phyloP scores from a whole-genome alignment of 2,888 invertebrate genomes.

The Deilephila porcellus region DNA sequence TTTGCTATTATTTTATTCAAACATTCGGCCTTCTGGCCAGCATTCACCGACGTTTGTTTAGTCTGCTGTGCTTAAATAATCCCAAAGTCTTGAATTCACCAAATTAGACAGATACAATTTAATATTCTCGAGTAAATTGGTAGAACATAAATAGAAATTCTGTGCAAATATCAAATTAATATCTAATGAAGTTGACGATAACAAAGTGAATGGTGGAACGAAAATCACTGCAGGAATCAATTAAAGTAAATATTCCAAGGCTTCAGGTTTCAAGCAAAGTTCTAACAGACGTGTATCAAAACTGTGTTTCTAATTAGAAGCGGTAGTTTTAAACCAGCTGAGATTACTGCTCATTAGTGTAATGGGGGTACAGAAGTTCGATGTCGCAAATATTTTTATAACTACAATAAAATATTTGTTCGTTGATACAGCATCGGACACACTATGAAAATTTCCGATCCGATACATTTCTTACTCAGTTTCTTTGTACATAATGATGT shows the following conservation, averaged over 20 bases:
- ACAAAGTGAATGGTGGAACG: constrained; percentile 22
- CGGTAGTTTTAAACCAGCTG: constrained; percentile 8
- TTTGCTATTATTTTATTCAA: not conserved
- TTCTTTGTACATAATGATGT: too few species aligned
- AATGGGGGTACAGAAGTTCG: not conserved
- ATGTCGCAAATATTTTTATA: not conserved
- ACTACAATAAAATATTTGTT: not conserved
- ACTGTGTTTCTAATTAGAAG: constrained; percentile 18
- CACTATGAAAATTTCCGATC: too few species aligned
- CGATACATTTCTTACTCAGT: too few species aligned
- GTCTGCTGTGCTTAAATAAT: not conserved
- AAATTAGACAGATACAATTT: not conserved
- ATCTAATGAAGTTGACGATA: constrained; percentile 26
- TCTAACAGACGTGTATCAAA: constrained; percentile 20
- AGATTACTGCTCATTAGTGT: not conserved
- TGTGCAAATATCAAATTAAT: constrained; percentile 28
- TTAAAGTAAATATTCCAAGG: constrained; percentile 26
- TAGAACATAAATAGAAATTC: constrained; percentile 17
- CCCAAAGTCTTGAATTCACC: not conserved
- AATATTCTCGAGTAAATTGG: constrained; percentile 23
- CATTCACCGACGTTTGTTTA: not conserved
- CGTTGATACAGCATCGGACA: too few species aligned
- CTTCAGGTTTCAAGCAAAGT: constrained; percentile 16
- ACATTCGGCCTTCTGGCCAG: not conserved
- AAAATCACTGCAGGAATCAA: constrained; percentile 24